Evolutionary conservation across 2,888 invertebrate species (phyloP), one percentile per base, ranked within the genome.

Genomic region (Leucophora obtusa): DNA sequence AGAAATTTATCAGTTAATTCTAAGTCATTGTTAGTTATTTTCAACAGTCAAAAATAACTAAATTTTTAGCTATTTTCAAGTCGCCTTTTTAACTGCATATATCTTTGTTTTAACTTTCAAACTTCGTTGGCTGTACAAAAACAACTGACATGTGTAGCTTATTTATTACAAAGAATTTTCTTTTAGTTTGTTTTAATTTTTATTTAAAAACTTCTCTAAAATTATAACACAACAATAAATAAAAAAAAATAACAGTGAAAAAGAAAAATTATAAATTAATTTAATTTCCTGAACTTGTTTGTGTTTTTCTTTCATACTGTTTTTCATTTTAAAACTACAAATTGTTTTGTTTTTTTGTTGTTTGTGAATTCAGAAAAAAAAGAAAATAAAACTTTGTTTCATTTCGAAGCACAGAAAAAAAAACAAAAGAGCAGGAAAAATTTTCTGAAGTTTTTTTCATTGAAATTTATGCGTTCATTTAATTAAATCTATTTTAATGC

Each of bases 381-480:
- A 56, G 62, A 53, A 70, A 69, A 5, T 17, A 35, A 35, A 38
- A 38, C 38, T 38, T 38, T 38, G 47, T 56, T 69, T 69, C 51
- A n/a, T 9, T 50, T 17, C 38, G 38, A 28, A 28, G 28, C 28
- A 28, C 7, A 28, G 14, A 54, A 14, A 6, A 28, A 35, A 53
- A 28, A 54, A 18, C 38, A 71, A 54, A 28, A 28, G n/a, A 56
- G 38, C 14, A 68, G 17, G 15, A 54, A 54, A 71, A 53, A 17
- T n/a, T 53, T 35, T 10, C 24, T 17, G 14, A 28, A 28, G 3
- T 54, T 43, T 54, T 24, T 51, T 70, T 63, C 18, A 63, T 63
- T 38, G 38, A 70, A 69, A 71, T 59, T 53, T 74, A 66, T 71
- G 65, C 70, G 53, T 69, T 50, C 47, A 21, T 58, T 53, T 51